Evolutionary conservation across 2,113 vertebrate genomes (phyloP).

Genomic region (Girardinichthys multiradiatus): DNA sequence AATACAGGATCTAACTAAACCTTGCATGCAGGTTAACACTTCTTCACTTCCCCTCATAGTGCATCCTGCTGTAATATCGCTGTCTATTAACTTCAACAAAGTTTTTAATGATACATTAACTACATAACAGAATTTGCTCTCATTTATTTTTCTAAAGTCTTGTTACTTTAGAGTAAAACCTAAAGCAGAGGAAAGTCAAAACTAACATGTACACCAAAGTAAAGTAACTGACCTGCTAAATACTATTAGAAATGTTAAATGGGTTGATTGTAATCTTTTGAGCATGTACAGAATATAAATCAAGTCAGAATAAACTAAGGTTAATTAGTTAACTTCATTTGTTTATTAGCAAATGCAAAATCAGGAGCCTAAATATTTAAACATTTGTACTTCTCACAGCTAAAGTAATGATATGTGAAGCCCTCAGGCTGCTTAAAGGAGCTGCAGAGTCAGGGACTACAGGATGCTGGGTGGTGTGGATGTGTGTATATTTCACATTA

Average conservation of each 20-base stretch:
- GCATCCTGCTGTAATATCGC: too few species aligned
- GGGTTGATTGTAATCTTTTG: neutral
- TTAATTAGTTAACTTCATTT: slow-evolving; percentile 15
- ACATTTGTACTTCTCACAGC: slow-evolving; percentile 14
- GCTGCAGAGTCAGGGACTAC: slow-evolving; percentile 43
- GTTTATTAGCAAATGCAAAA: slow-evolving; percentile 9
- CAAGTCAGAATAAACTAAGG: neutral
- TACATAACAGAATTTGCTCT: too few species aligned
- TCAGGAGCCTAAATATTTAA: slow-evolving; percentile 12
- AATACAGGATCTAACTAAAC: too few species aligned
- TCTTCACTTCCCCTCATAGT: too few species aligned
- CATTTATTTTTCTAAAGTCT: too few species aligned
- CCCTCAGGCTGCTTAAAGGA: slow-evolving; percentile 40
- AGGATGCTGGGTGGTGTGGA: slow-evolving; percentile 16
- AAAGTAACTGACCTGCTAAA: too few species aligned
- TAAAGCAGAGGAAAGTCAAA: too few species aligned
- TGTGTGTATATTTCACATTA: slow-evolving; percentile 44
- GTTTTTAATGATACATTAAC: too few species aligned
- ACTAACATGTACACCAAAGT: too few species aligned
- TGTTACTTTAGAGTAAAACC: too few species aligned
- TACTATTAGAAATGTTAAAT: neutral
- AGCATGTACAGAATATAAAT: slow-evolving; percentile 1
- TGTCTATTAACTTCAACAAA: too few species aligned
- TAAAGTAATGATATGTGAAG: slow-evolving; percentile 28
- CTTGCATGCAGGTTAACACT: too few species aligned